Base-by-base conservation (phyloP, 53 echinoderm and acorn worm species). In the Holothuria leucospilota region DNA sequence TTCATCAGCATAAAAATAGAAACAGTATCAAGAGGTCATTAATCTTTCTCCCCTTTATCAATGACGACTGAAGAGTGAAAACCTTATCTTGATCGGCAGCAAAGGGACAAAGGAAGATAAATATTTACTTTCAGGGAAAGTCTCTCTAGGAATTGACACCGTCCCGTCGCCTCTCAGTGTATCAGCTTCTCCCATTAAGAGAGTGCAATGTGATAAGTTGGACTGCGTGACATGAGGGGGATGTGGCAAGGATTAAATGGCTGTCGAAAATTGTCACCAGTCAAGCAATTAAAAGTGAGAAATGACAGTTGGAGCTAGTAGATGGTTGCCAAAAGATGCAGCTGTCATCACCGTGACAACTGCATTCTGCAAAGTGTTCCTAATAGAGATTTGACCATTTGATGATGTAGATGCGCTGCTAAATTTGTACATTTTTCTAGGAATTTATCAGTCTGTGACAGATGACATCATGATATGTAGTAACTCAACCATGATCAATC, bases 141-240 rank as follows among this genome's bases (percentile, higher is more conserved):
- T 72, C 72, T 72, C 21, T 72, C 16, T 7, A 13, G 72, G 46
- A 72, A 72, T 72, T 29, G 46, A 38, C 40, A 39, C 40, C 8
- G 39, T 72, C 34, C 34, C 46, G 72, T 46, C 72, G 72, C 72
- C 72, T 21, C 21, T 18, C 39, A 20, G 5, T 72, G 41, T 72
- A 72, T 72, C 72, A 72, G 4, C 72, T 72, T 72, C 23, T n/a
- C 72, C 72, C 39, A 72, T 72, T 72, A 72, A 72, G 30, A 41
- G 72, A 20, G 72, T 72, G 39, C 40, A 41, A 72, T 39, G 40
- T 39, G 72, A 72, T 38, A 72, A 13, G 41, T 39, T 42, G n/a
- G 72, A 41, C 40, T 72, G 20, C n/a, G 40, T 23, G 40, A 72
- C n/a, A 23, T 21, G 72, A 72, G n/a, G 39, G 72, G 20, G 72